Evolutionary conservation across 2,797 vertebrate species (phyloP).

Genomic region (Graptemys geographica): DNA sequence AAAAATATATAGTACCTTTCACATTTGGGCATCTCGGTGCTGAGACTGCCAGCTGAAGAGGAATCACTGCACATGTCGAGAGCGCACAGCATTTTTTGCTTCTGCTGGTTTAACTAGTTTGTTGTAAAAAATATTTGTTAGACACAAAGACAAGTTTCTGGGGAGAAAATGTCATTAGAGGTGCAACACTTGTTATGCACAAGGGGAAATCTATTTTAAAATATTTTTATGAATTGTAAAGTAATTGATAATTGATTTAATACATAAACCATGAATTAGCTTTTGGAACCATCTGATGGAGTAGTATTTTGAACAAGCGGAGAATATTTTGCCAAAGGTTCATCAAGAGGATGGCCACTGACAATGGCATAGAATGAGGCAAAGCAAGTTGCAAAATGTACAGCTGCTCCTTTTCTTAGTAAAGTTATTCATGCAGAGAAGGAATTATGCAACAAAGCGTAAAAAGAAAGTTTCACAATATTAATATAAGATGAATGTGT

Average conservation of each 20-base stretch:
- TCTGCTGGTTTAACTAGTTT: background rate
- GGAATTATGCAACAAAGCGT: conserved; percentile 48
- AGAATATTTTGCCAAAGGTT: conserved; percentile 60
- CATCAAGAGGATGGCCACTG: conserved; percentile 43
- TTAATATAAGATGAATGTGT: conserved; percentile 56
- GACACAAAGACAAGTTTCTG: background rate
- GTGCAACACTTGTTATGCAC: fast-evolving
- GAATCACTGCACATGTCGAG: background rate
- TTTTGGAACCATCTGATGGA: conserved; percentile 8
- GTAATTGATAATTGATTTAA: conserved; percentile 19
- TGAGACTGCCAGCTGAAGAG: background rate
- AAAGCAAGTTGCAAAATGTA: conserved; percentile 2
- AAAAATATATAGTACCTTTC: fast-evolving
- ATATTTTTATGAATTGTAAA: conserved; percentile 32
- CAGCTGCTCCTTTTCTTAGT: conserved; percentile 2
- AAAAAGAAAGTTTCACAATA: conserved; percentile 64
- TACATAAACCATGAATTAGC: background rate
- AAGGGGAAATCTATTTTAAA: conserved; percentile 51
- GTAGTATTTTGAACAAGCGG: conserved; percentile 29
- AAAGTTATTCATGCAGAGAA: background rate
- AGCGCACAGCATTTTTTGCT: background rate
- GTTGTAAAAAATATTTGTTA: background rate
- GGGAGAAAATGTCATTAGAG: background rate
- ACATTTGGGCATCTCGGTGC: background rate
- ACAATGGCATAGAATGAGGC: background rate